Evolutionary conservation across 1,140 invertebrate species (phyloP).

Genomic region (Leptinotarsa lineolata): DNA sequence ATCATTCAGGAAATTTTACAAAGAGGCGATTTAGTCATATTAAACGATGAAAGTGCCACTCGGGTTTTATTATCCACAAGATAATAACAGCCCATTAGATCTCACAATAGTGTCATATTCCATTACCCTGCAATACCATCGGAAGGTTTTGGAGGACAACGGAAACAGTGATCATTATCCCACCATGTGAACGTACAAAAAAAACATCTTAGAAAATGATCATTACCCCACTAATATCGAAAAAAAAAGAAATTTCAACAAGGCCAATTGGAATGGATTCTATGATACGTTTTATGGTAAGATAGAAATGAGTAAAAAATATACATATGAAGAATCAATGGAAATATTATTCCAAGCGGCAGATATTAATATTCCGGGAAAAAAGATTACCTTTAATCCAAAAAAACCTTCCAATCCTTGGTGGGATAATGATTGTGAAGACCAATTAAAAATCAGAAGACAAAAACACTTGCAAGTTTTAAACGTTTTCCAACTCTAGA

Average conservation of each 20-base stretch:
- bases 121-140: not conserved
- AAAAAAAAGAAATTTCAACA: too few species aligned
- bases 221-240: not conserved
- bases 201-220: not conserved
- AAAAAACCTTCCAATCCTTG: not conserved
- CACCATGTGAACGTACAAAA: not conserved
- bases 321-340: not conserved
- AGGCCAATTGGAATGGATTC: too few species aligned
- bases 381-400: not conserved
- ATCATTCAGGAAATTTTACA: too few species aligned
- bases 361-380: not conserved
- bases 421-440: not conserved
- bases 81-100: not conserved
- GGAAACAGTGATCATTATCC: conserved; percentile 16
- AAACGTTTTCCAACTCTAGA: not conserved
- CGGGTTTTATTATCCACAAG: not conserved
- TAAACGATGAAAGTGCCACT: too few species aligned
- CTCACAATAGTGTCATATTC: not conserved
- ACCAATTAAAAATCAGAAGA: not conserved
- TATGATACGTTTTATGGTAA: too few species aligned
- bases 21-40: too few species aligned
- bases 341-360: not conserved
- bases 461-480: not conserved
- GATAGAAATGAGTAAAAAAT: too few species aligned
- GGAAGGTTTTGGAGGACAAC: not conserved